Evolutionary conservation across 2,797 vertebrate species (phyloP), one percentile per base, ranked within the genome.

Genomic region (Fringilla coelebs): DNA sequence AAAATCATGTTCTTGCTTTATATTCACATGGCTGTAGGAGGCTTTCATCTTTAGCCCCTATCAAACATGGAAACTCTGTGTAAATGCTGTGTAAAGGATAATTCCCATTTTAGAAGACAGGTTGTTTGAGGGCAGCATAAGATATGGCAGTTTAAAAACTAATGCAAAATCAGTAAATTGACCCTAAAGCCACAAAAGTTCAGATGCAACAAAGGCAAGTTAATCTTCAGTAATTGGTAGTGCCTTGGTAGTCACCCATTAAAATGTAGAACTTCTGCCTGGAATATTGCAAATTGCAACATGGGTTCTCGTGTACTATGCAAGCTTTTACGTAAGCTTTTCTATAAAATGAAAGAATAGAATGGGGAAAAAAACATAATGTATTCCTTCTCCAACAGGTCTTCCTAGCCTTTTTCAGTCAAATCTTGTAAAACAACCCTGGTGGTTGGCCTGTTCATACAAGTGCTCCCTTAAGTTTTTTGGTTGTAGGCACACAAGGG

Each of bases 361-460:
- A 13, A 34, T 87, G 49, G 20, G 19, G n/a, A n/a, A 29, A 43
- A 32, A 72, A 77, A 51, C 9, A 32, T 6, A 36, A 16, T 31
- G 26, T 21, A 45, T 31, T 3, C 2, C 4, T 1, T 2, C 11
- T 32, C 6, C 5, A 40, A 3, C 6, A 41, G 17, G 3, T 19
- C 18, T 73, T 89, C 22, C 28, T 31, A 40, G 6, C 18, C 11
- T 72, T 78, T 88, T 86, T 28, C 20, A 48, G n/a, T 26, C n/a
- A 38, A 49, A 29, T 75, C 32, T 62, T 62, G 6, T 81, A 45
- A 72, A 88, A 81, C 22, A 63, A 17, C 19, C 19, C 15, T 19
- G 17, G 8, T 84, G 60, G 36, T 25, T 84, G 57, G 25, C 54
- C 46, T 43, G 3, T 54, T 79, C 70, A 28, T 60, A 67, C 51